Evolutionary conservation across 2,888 invertebrate genomes (phyloP).

Genomic region (Cheilosia vernalis): DNA sequence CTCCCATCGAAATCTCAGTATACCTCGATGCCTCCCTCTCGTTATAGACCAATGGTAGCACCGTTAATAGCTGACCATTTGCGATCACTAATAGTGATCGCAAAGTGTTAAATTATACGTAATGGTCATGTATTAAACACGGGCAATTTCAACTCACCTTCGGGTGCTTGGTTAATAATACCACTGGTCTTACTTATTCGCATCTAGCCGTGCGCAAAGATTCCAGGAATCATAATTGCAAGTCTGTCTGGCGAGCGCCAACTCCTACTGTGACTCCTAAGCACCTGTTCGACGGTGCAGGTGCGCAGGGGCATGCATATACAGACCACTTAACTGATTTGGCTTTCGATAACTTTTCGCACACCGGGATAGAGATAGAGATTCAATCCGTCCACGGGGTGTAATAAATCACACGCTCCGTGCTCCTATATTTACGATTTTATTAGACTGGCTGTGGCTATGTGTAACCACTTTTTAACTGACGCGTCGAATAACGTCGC

Average conservation of each 20-base stretch:
- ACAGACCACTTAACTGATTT: constrained; percentile 48
- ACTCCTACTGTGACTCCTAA: constrained; percentile 18
- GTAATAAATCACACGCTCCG: constrained; percentile 59
- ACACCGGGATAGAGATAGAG: constrained; percentile 32
- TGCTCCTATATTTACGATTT: background rate
- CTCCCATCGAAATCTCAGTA: background rate
- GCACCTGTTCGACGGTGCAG: constrained; percentile 49
- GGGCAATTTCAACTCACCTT: constrained; percentile 26
- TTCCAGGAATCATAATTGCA: constrained; percentile 48
- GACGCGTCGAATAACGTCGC: constrained; percentile 19
- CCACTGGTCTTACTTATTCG: constrained; percentile 57
- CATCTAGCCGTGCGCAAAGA: constrained; percentile 31
- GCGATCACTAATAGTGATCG: constrained; percentile 64
- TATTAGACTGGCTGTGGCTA: background rate
- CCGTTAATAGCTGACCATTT: constrained; percentile 55
- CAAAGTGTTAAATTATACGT: constrained; percentile 74
- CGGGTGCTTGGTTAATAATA: constrained; percentile 48
- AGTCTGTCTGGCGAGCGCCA: constrained; percentile 21
- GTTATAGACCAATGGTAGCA: background rate
- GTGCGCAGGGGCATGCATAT: background rate
- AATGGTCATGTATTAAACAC: constrained; percentile 67
- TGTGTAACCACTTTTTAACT: background rate
- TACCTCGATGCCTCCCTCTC: background rate
- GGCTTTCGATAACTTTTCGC: constrained; percentile 36
- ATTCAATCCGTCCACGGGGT: constrained; percentile 20